These are phyloP conservation scores for Botia almorhae DNA, from an alignment of 2,797 vertebrate species.

Conservation along the genomic window DNA sequence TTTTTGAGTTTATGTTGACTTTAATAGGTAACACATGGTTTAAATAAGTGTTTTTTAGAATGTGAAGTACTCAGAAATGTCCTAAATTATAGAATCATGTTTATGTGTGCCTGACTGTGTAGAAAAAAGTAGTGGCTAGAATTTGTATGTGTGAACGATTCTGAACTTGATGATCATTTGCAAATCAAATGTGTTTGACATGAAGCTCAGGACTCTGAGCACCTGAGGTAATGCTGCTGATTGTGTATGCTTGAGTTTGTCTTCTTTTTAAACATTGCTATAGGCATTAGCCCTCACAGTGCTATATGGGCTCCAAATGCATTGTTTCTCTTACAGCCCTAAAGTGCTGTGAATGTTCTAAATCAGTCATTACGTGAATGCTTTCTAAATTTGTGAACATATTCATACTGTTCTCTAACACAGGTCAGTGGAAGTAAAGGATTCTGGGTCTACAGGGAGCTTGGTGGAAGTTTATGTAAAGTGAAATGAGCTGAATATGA, in stretches of 20 bases:
- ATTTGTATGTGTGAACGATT: slow-evolving; percentile 18
- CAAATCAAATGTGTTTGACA: slow-evolving; percentile 51
- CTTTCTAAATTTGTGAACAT: slow-evolving; percentile 15
- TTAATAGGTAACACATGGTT: background rate
- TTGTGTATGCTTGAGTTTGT: background rate
- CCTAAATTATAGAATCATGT: background rate
- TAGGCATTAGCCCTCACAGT: background rate
- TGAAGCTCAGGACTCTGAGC: background rate
- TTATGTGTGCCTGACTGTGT: slow-evolving; percentile 41
- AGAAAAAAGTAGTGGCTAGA: slow-evolving; percentile 4
- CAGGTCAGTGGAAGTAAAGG: slow-evolving; percentile 10
- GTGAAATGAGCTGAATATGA: slow-evolving; percentile 2
- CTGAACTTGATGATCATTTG: slow-evolving; percentile 42
- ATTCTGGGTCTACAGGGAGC: background rate
- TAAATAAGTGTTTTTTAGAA: background rate
- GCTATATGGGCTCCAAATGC: slow-evolving; percentile 20
- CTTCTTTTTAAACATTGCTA: background rate
- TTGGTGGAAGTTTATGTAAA: slow-evolving; percentile 9
- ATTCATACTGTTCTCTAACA: background rate
- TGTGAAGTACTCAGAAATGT: background rate
- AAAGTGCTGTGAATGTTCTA: slow-evolving; percentile 37
- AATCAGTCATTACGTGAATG: slow-evolving; percentile 28
- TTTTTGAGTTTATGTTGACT: background rate
- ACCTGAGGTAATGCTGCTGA: background rate
- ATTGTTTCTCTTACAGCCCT: background rate